Conservation (phyloP, 2,888 invertebrate species). For the Thalpophila matura region DNA sequence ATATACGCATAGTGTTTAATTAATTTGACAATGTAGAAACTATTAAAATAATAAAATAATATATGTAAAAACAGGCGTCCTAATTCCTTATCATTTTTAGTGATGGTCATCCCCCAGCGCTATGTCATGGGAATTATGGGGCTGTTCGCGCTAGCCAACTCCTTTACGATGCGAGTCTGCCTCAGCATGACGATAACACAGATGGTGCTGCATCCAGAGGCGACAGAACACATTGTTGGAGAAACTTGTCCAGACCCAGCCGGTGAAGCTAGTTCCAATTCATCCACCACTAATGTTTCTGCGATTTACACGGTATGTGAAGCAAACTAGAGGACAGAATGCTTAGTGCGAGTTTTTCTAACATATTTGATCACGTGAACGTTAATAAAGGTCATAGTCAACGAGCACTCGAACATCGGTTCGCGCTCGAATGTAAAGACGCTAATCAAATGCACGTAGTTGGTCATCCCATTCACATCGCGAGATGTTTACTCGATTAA, state of each 20-base stretch:
- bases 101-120: constrained; percentile 92
- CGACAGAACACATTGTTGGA: constrained; percentile 82
- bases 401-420: background rate
- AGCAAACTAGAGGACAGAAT: background rate
- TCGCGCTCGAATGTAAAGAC: too few relatives aligned
- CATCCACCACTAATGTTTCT: constrained; percentile 53
- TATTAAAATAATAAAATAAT: too few relatives aligned
- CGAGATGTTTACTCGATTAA: too few relatives aligned
- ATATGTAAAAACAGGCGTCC: too few relatives aligned
- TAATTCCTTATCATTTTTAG: constrained; percentile 77
- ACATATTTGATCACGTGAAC: too few relatives aligned
- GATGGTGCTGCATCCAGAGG: constrained; percentile 87
- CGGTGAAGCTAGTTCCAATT: constrained; percentile 30
- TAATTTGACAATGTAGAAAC: too few relatives aligned
- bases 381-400: background rate
- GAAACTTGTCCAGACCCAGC: constrained; percentile 86
- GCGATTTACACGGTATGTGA: constrained; percentile 62
- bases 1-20: too few relatives aligned
- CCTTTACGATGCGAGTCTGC: constrained; percentile 94
- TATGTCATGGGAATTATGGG: constrained; percentile 93
- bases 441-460: too few relatives aligned
- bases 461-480: too few relatives aligned
- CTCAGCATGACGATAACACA: constrained; percentile 93
- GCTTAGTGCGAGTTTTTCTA: too few relatives aligned
- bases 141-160: constrained; percentile 92